These are phyloP conservation scores for Melinaea menophilus DNA, from an alignment of 2,888 invertebrate species.

Conservation along the genomic window DNA sequence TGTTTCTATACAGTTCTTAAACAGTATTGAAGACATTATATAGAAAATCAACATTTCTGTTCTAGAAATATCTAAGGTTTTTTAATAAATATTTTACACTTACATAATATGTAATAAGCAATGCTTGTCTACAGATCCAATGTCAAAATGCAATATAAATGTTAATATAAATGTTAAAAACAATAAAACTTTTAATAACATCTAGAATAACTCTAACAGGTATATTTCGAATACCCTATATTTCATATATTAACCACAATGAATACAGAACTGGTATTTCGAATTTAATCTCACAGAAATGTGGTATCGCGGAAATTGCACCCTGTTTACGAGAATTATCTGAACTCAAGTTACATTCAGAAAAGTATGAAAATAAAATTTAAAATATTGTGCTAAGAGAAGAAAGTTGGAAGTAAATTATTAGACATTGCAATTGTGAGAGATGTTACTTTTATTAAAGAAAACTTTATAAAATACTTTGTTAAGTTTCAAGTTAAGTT, in stretches of 20 bases:
- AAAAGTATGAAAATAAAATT: conserved; percentile 35
- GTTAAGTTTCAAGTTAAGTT: too few species aligned
- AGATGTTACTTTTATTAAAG: neutral
- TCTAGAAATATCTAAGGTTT: too few species aligned
- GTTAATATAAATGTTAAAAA: too few species aligned
- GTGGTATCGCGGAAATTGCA: conserved; percentile 71
- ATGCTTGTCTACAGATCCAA: too few species aligned
- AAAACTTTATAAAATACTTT: too few species aligned
- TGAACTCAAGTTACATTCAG: conserved; percentile 27
- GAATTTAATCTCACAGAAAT: conserved; percentile 76
- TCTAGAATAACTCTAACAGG: neutral
- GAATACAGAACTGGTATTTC: conserved; percentile 67
- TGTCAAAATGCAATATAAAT: too few species aligned
- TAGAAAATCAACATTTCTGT: too few species aligned
- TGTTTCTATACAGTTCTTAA: too few species aligned
- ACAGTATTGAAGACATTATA: too few species aligned
- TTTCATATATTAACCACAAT: conserved; percentile 30
- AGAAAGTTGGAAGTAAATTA: neutral
- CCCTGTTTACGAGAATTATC: conserved; percentile 61
- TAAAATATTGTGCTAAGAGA: conserved; percentile 12
- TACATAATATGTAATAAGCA: too few species aligned
- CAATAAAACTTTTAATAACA: too few species aligned
- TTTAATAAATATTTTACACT: too few species aligned
- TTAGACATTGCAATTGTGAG: neutral
- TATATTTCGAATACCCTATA: neutral